These are phyloP conservation scores for Chlamydotis undulata DNA, from an alignment of 2,113 vertebrate species.

Conservation along the genomic window DNA sequence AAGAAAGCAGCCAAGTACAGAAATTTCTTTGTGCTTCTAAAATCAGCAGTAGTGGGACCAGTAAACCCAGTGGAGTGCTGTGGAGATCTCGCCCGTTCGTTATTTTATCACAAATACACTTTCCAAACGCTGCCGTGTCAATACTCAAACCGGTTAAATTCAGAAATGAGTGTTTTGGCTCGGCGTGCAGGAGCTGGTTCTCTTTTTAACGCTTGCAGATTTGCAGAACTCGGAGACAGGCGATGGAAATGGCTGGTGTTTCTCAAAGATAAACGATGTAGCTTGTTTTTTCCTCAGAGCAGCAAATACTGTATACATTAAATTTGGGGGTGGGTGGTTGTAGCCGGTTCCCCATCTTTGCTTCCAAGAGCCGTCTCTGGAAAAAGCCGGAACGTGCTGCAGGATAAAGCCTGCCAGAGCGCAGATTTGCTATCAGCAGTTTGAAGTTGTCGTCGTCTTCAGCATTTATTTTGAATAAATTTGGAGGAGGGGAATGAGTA, in stretches of 20 bases:
- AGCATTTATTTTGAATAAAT: slow-evolving; percentile 6
- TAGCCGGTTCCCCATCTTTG: neutral
- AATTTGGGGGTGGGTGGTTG: neutral
- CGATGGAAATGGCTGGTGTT: neutral
- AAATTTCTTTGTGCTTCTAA: neutral
- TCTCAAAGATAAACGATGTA: neutral
- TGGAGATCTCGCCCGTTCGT: neutral
- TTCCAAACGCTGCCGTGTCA: neutral
- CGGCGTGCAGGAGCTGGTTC: neutral
- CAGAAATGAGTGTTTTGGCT: neutral
- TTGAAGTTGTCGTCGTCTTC: neutral
- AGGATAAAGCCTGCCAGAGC: neutral
- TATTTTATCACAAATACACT: neutral
- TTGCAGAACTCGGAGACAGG: neutral
- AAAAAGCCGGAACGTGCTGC: neutral
- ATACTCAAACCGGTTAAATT: neutral
- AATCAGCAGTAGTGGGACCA: neutral
- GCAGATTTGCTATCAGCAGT: neutral
- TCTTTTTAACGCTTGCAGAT: neutral
- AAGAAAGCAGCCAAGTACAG: neutral
- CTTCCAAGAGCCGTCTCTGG: neutral
- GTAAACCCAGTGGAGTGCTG: neutral
- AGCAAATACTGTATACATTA: neutral
- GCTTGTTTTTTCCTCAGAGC: neutral
- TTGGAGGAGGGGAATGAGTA: neutral